Conservation (phyloP, 2,113 vertebrate genomes). For the Pangasianodon hypophthalmus region DNA sequence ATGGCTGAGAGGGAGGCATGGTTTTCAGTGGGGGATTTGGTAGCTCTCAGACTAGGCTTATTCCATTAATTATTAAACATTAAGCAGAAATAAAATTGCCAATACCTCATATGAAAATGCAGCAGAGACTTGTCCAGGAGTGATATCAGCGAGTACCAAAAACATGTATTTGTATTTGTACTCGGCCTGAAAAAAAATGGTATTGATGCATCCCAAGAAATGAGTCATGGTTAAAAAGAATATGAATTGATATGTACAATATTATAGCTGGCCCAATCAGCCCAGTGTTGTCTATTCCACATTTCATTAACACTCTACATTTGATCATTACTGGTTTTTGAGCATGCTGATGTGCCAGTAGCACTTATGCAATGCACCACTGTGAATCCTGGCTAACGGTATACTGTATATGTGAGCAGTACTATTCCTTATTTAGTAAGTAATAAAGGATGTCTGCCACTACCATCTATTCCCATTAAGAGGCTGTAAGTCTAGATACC, state of each 20-base stretch:
- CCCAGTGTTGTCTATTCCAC: not conserved
- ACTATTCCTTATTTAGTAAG: too few relatives aligned
- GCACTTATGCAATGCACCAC: too few relatives aligned
- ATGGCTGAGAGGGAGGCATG: too few relatives aligned
- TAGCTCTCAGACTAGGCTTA: too few relatives aligned
- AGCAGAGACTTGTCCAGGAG: not conserved
- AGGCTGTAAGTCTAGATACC: too few relatives aligned
- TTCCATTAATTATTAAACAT: too few relatives aligned
- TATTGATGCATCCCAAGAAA: not conserved
- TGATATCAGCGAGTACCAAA: not conserved
- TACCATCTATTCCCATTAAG: too few relatives aligned
- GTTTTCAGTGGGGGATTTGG: too few relatives aligned
- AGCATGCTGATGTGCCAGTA: not conserved
- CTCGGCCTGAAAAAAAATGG: not conserved
- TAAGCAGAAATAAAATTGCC: not conserved
- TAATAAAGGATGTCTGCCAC: too few relatives aligned
- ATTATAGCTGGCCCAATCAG: not conserved
- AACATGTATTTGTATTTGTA: not conserved
- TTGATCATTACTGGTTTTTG: not conserved
- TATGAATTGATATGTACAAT: not conserved
- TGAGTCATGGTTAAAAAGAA: not conserved
- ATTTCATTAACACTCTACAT: not conserved
- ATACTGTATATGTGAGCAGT: too few relatives aligned
- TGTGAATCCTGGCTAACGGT: not conserved
- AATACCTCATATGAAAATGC: not conserved